Evolutionary conservation across 2,888 invertebrate genomes (phyloP).

Genomic region (Shargacucullia verbasci): DNA sequence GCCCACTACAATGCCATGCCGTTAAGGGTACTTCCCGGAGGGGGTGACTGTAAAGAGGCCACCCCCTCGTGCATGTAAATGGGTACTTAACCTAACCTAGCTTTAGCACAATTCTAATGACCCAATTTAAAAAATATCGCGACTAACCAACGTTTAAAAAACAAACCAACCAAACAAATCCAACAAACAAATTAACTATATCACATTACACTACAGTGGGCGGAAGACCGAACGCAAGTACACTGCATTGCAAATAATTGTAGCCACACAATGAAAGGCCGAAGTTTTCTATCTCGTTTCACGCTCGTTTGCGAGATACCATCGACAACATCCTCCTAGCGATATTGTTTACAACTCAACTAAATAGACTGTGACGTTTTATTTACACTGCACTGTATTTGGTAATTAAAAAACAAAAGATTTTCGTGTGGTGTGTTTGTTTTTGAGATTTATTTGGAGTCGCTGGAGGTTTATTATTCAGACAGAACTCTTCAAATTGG

Average conservation of each 20-base stretch:
- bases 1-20: no score
- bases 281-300: conserved; percentile 64
- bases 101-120: no score
- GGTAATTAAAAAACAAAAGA: conserved; percentile 50
- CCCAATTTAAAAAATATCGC: no score
- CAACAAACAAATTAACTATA: conserved; percentile 41
- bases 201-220: conserved; percentile 52
- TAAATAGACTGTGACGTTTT: conserved; percentile 68
- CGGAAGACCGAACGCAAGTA: conserved; percentile 48
- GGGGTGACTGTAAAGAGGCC: no score
- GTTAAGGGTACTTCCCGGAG: no score
- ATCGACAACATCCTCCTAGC: conserved; percentile 60
- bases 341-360: conserved; percentile 63
- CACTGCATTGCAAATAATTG: conserved; percentile 57
- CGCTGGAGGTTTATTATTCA: no score
- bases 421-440: conserved; percentile 32
- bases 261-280: conserved; percentile 66
- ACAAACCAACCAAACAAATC: conserved; percentile 14
- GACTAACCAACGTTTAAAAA: no score
- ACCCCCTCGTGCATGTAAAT: no score
- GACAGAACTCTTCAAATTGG: no score
- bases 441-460: conserved; percentile 10
- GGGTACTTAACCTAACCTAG: no score
- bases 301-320: conserved; percentile 62
- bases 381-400: conserved; percentile 56